Percentiles rank a stretch among this genome's conserved stretches.
These are phyloP conservation scores for Chaetura pelagica DNA, from an alignment of 2,113 vertebrate genomes.

Conservation along the genomic window DNA sequence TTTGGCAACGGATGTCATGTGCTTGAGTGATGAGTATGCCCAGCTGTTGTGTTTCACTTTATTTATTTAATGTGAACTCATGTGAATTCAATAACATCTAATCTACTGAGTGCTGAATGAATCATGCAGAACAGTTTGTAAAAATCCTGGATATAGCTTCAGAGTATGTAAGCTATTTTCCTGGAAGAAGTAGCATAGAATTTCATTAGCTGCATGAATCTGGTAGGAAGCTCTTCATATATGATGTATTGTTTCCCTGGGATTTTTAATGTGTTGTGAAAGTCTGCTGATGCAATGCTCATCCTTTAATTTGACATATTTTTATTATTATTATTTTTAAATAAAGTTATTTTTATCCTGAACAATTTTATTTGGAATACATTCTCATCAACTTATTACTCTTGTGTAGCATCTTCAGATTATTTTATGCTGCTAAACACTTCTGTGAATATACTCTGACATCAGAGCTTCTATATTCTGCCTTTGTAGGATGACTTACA, in stretches of 20 bases:
- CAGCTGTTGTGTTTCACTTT: conserved; percentile 62
- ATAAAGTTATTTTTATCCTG: conserved; percentile 12
- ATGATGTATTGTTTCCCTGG: conserved; percentile 34
- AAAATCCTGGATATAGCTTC: conserved; percentile 35
- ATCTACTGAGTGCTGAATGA: not conserved
- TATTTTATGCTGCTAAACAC: not conserved
- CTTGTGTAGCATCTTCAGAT: not conserved
- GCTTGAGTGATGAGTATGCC: conserved; percentile 47
- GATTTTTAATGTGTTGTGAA: conserved; percentile 46
- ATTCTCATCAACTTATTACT: not conserved
- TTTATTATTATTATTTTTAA: no score
- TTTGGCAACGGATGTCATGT: conserved; percentile 53
- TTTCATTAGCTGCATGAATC: conserved; percentile 36
- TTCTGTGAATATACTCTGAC: not conserved
- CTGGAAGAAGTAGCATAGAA: conserved; percentile 37
- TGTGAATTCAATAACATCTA: conserved; percentile 61
- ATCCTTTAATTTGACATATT: not conserved
- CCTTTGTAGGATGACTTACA: not conserved
- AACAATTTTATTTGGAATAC: conserved; percentile 31
- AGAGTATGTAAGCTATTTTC: conserved; percentile 20
- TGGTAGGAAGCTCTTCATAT: conserved; percentile 33
- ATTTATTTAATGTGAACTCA: conserved; percentile 55
- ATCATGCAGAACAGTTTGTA: conserved; percentile 56
- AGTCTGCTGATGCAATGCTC: conserved; percentile 29
- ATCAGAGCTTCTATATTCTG: conserved; percentile 14